Evolutionary conservation across 2,113 vertebrate genomes (phyloP), one percentile per base, ranked within the genome.

Genomic region (Hippocampus mohnikei): DNA sequence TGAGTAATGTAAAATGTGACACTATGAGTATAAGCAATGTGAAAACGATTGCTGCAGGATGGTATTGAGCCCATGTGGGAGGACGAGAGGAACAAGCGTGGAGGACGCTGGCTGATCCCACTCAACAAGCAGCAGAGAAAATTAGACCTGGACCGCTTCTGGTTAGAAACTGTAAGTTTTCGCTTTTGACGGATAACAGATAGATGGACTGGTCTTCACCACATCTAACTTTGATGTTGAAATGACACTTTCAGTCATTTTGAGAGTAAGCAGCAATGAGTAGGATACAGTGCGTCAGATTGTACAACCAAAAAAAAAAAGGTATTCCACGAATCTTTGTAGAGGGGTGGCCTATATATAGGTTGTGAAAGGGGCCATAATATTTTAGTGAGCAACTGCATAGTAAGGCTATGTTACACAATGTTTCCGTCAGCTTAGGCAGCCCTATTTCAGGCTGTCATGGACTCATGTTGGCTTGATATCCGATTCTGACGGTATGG

Each of bases 41-140:
- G 71, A 82, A 62, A 58, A 37, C 33, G 55, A 5, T 62, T 12
- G 33, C 74, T 86, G 70, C 88, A 98, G 97, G 96, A 98, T 81
- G 97, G 95, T 29, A 96, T 98, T 88, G 96, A 98, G 64, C 96
- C 97, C 70, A 98, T 98, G 97, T 98, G 97, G 97, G 97, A 98
- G 92, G 97, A 98, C 83, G 96, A 97, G 76, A 96, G 95, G 84
- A 98, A 98, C 92, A 98, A 96, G 85, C 92, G 92, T 81, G 97
- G 96, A 82, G 96, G 97, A 61, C 93, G 97, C 87, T 98, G 97
- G 97, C 90, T 98, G 83, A 94, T 98, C 89, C 98, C 96, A 66
- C 93, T 98, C 89, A 96, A 91, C 90, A 98, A 97, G 84, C 96
- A 96, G 91, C 95, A 98, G 91, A 95, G 97, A 86, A 94, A 94